Evolutionary conservation across 2,113 vertebrate species (phyloP), one percentile per base, ranked within the genome.

Genomic region (Pseudorasbora parva): DNA sequence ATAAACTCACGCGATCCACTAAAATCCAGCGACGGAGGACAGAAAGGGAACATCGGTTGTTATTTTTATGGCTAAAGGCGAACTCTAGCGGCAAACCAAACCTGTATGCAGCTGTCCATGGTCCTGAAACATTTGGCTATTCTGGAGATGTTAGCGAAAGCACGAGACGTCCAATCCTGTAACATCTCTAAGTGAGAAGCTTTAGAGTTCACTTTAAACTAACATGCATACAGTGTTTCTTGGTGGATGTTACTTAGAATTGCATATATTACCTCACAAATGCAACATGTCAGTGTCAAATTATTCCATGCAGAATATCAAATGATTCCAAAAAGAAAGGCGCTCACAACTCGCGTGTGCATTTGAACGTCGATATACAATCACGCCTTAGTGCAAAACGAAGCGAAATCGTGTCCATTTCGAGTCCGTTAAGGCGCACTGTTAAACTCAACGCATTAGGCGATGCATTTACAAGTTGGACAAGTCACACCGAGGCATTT

Each of bases 71-170:
- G 88, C 66, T 88, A 73, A 84, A 88, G 79, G 89, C 88, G 87
- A 87, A 88, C 89, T 90, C 88, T 89, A 89, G 88, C 84, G 89
- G 88, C 82, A 88, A 86, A 66, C 37, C 72, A 62, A 84, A 69
- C 73, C 43, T 21, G 68, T 77, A 77, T 83, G 89, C 37, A 37
- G 37, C 86, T 87, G 89, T 84, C 82, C 84, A 25, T 11, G 87
- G 89, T 90, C 33, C 88, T 90, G 89, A 87, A 91, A 86, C 66
- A 3, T 51, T 78, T 77, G 41, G 78, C 43, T 49, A 77, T 57
- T 76, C 75, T 45, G 73, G 23, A 77, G 49, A 60, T 75, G 77
- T 78, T 84, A n/a, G 69, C 47, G 51, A 41, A 78, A 81, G 74
- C 56, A 72, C 62, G 30, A 81, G 64, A 66, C 51, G 9, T 25